Percentiles rank a stretch among this genome's conserved stretches.
These are phyloP conservation scores for Danio choprae DNA, from an alignment of 2,797 vertebrate genomes.

Conservation along the genomic window DNA sequence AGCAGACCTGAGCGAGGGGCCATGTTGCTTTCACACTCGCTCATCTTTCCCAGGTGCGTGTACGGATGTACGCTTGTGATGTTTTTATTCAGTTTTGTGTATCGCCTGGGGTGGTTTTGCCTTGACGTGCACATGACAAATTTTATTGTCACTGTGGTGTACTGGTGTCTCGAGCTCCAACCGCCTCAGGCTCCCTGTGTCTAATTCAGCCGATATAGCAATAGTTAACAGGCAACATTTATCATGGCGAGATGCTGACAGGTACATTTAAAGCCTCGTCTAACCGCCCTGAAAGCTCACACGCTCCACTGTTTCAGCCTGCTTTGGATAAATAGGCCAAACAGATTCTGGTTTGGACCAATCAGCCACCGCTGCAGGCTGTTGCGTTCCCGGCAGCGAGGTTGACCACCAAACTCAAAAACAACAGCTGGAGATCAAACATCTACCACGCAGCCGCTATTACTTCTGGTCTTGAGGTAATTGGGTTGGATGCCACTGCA, in stretches of 20 bases:
- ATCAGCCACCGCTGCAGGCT: constrained; percentile 20
- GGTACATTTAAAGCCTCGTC: constrained; percentile 28
- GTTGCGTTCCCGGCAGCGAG: constrained; percentile 1
- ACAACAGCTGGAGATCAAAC: constrained; percentile 29
- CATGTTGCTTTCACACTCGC: not conserved
- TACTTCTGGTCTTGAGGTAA: constrained; percentile 15
- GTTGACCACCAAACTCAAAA: constrained; percentile 25
- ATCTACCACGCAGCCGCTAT: not conserved
- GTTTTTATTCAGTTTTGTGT: constrained; percentile 23
- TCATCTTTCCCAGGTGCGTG: constrained; percentile 29
- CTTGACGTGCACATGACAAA: constrained; percentile 20
- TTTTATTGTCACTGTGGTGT: not conserved
- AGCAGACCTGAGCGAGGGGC: constrained; percentile 28
- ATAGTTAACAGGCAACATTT: constrained; percentile 24
- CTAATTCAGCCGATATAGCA: constrained; percentile 1
- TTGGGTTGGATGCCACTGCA: not conserved
- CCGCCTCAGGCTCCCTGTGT: constrained; percentile 10
- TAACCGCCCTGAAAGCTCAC: not conserved
- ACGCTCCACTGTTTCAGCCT: not conserved
- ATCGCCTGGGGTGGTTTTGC: not conserved
- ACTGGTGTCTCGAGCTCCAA: not conserved
- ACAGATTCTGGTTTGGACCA: constrained; percentile 21
- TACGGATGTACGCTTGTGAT: constrained; percentile 19
- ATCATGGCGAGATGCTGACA: constrained; percentile 10
- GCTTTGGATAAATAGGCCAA: constrained; percentile 23